Conservation (phyloP, 2,113 vertebrate genomes). For the Nanorana parkeri region DNA sequence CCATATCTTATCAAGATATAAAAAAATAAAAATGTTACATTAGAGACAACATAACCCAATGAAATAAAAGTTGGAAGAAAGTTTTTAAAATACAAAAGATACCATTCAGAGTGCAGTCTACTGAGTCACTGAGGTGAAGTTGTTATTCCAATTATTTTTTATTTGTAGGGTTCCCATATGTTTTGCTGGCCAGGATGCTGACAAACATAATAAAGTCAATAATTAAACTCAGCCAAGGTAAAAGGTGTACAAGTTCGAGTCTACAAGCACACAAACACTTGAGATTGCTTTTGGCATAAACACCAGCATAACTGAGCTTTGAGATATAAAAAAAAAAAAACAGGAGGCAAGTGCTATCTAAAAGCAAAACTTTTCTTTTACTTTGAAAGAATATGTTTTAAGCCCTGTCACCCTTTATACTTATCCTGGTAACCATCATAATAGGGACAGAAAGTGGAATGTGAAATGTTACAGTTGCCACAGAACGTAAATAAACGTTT, state of each 20-base stretch:
- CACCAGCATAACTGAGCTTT: not conserved
- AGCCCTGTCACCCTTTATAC: too few relatives aligned
- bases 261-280: not conserved
- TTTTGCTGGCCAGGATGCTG: not conserved
- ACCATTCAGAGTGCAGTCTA: conserved; percentile 1
- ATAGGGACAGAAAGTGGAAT: too few relatives aligned
- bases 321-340: too few relatives aligned
- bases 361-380: too few relatives aligned
- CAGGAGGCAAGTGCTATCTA: too few relatives aligned
- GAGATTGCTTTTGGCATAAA: not conserved
- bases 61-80: conserved; percentile 3
- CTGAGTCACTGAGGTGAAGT: conserved; percentile 13
- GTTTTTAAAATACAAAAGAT: conserved; percentile 6
- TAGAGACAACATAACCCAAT: conserved; percentile 25
- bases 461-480: too few relatives aligned
- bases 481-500: too few relatives aligned
- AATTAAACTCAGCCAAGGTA: not conserved
- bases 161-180: conserved; percentile 22
- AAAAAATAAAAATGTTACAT: conserved; percentile 41
- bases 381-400: too few relatives aligned
- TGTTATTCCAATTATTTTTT: conserved; percentile 45
- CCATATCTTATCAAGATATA: conserved; percentile 61
- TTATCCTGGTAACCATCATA: too few relatives aligned
- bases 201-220: conserved; percentile 29
- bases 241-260: not conserved